Percentiles rank a stretch among this genome's conserved stretches.
Conservation (phyloP, 2,888 invertebrate species). For the Baccha elongata region DNA sequence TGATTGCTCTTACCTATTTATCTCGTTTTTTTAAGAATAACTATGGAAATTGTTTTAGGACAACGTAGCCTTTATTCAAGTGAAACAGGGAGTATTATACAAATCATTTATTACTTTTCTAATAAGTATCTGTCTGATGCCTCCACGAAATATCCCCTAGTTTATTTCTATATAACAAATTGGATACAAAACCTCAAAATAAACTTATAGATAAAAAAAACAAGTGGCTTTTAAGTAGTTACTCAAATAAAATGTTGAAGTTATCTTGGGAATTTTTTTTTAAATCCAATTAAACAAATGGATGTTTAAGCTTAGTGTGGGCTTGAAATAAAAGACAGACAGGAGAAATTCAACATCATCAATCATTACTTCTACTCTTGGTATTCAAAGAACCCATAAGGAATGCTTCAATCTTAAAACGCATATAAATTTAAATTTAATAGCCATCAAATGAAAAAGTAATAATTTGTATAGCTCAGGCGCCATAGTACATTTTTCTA, state of each 20-base stretch:
- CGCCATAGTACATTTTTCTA: slow-evolving; percentile 3
- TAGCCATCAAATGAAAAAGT: slow-evolving; percentile 43
- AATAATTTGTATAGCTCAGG: slow-evolving; percentile 47
- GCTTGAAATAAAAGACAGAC: slow-evolving; percentile 9
- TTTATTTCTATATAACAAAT: too few relatives aligned
- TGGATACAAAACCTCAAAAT: background rate
- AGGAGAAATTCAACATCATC: slow-evolving; percentile 10
- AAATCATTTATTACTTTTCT: too few relatives aligned
- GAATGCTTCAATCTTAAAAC: slow-evolving; percentile 31
- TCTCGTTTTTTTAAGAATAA: too few relatives aligned
- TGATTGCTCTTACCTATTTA: too few relatives aligned
- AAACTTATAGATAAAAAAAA: background rate
- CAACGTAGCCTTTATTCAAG: too few relatives aligned
- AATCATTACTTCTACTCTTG: slow-evolving; percentile 1
- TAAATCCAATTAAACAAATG: slow-evolving; percentile 26
- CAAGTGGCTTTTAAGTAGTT: slow-evolving; percentile 16
- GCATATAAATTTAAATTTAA: slow-evolving; percentile 57
- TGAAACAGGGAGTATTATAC: too few relatives aligned
- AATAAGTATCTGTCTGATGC: too few relatives aligned
- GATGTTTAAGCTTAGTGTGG: background rate
- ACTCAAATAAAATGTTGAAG: slow-evolving; percentile 8
- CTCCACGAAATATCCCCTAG: too few relatives aligned
- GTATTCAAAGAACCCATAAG: background rate
- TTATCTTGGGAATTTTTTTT: slow-evolving; percentile 18
- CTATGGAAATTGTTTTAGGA: too few relatives aligned